These are phyloP conservation scores for Trachurus trachurus DNA, from an alignment of 2,797 vertebrate genomes.

Conservation along the genomic window DNA sequence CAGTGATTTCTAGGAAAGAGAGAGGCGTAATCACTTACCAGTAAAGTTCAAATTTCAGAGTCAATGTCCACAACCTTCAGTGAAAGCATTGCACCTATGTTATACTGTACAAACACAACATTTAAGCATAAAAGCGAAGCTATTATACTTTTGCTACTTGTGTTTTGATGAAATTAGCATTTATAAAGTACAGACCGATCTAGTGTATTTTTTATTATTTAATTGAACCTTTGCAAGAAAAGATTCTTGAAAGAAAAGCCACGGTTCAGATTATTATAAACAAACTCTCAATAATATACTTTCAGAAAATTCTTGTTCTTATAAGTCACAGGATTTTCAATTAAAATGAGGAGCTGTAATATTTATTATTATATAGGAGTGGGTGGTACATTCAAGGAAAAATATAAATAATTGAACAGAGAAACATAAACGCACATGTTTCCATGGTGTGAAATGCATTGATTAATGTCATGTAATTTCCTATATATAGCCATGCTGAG, in stretches of 20 bases:
- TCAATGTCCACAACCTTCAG: not conserved
- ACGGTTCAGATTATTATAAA: too few species aligned
- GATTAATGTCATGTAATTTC: not conserved
- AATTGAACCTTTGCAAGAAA: not conserved
- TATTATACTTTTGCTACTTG: not conserved
- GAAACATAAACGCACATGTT: not conserved
- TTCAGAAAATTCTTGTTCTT: too few species aligned
- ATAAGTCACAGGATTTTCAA: too few species aligned
- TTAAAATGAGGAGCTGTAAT: not conserved
- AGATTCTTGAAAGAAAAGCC: too few species aligned
- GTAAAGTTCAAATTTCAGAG: not conserved
- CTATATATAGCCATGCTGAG: not conserved
- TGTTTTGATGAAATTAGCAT: not conserved
- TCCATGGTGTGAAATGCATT: not conserved
- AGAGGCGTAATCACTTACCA: not conserved
- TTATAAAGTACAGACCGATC: not conserved
- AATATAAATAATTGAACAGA: not conserved
- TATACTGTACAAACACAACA: not conserved
- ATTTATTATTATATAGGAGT: not conserved
- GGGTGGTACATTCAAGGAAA: not conserved
- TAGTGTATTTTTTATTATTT: not conserved
- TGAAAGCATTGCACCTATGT: too few species aligned
- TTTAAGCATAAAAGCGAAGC: not conserved
- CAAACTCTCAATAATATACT: too few species aligned
- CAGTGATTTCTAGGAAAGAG: not conserved